Evolutionary conservation across 2,888 invertebrate genomes (phyloP).

Genomic region (Ctena decussata): DNA sequence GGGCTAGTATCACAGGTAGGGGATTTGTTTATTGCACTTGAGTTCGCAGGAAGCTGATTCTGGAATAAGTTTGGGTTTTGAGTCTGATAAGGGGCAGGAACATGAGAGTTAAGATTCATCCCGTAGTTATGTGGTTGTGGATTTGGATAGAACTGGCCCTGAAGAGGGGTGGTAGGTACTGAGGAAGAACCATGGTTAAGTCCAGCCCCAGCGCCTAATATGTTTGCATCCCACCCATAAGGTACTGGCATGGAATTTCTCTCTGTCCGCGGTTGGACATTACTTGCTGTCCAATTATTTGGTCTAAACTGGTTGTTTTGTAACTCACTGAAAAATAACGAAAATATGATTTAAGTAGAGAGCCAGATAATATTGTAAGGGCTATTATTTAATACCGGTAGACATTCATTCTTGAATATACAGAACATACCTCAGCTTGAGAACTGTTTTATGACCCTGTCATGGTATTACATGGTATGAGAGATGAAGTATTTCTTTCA

Average conservation of each 20-base stretch:
- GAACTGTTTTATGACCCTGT: too few relatives aligned
- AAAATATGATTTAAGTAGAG: too few relatives aligned
- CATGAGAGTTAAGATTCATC: not conserved
- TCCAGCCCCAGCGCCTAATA: slow-evolving; percentile 41
- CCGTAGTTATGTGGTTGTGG: not conserved
- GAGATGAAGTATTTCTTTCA: too few relatives aligned
- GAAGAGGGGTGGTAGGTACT: slow-evolving; percentile 51
- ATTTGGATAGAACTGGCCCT: slow-evolving; percentile 2
- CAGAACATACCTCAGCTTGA: too few relatives aligned
- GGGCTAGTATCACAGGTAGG: not conserved
- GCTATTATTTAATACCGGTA: too few relatives aligned
- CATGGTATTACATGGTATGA: too few relatives aligned
- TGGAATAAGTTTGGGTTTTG: not conserved
- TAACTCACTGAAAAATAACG: slow-evolving; percentile 36
- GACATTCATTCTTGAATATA: too few relatives aligned
- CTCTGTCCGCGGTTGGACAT: slow-evolving; percentile 9
- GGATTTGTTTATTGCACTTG: not conserved
- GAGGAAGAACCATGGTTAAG: slow-evolving; percentile 27
- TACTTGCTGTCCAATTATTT: slow-evolving; percentile 23
- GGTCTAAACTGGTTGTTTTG: slow-evolving; percentile 15
- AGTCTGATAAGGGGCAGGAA: not conserved
- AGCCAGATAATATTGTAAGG: too few relatives aligned
- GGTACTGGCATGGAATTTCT: slow-evolving; percentile 55
- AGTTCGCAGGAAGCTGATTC: not conserved
- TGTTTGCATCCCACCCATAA: slow-evolving; percentile 69